phyloP scores from a whole-genome alignment of 1,140 invertebrate species.

The Liolophura sinensis region DNA sequence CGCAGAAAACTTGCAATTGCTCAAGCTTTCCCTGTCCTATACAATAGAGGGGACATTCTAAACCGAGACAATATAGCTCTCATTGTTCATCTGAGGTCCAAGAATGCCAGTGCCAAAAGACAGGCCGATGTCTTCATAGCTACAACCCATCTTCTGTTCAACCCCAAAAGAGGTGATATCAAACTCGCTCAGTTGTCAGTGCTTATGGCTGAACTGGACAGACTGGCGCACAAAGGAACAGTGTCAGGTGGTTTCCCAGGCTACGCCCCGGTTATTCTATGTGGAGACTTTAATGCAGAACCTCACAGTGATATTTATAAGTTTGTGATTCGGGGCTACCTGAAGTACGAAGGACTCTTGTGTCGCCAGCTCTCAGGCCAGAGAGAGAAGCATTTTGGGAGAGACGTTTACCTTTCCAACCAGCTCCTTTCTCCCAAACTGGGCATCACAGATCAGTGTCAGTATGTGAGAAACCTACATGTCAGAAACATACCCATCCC shows the following conservation, averaged over 20 bases:
- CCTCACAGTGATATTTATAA: constrained; percentile 73
- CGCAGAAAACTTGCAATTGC: constrained; percentile 65
- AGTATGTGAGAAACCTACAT: constrained; percentile 62
- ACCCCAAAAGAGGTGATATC: constrained; percentile 84
- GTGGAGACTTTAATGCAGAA: constrained; percentile 87
- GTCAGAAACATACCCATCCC: neutral
- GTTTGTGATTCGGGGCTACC: constrained; percentile 70
- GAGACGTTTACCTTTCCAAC: constrained; percentile 19
- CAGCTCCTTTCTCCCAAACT: constrained; percentile 63
- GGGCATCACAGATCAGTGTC: constrained; percentile 70
- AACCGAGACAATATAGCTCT: constrained; percentile 87
- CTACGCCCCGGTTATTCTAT: constrained; percentile 79
- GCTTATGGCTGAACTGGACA: constrained; percentile 80
- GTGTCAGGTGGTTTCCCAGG: too few relatives aligned
- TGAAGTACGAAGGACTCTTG: constrained; percentile 63
- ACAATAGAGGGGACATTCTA: constrained; percentile 65
- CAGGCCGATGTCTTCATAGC: constrained; percentile 67
- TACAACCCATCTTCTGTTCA: constrained; percentile 94
- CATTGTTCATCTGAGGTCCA: constrained; percentile 70
- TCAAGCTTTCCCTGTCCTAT: constrained; percentile 67
- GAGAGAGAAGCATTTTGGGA: constrained; percentile 22
- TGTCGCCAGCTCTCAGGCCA: constrained; percentile 51
- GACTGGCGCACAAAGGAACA: constrained; percentile 23
- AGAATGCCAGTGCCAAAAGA: neutral
- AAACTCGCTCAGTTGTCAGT: constrained; percentile 80